phyloP scores from a whole-genome alignment of 2,888 invertebrate species.

The Caenorhabditis angaria region DNA sequence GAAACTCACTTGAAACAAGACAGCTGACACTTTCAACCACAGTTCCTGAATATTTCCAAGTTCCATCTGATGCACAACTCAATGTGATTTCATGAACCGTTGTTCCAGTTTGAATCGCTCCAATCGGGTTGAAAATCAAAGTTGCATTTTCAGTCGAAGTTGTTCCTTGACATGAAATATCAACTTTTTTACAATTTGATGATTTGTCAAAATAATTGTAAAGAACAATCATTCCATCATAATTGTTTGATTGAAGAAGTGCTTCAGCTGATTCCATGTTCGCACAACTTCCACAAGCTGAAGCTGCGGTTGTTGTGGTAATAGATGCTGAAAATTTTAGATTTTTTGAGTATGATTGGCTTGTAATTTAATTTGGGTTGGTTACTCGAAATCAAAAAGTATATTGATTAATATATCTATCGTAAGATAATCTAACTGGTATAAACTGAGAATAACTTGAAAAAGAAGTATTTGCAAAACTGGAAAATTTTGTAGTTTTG shows the following conservation, averaged over 20 bases:
- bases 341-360: no score
- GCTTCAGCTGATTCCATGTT: conserved; percentile 39
- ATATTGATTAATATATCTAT: no score
- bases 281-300: conserved; percentile 37
- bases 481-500: not conserved
- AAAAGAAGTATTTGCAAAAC: no score
- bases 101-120: conserved; percentile 16
- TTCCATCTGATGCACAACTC: conserved; percentile 31
- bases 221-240: conserved; percentile 47
- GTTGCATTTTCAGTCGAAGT: conserved; percentile 26
- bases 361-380: no score
- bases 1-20: conserved; percentile 14
- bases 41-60: conserved; percentile 30
- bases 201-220: conserved; percentile 40
- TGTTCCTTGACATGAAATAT: conserved; percentile 43
- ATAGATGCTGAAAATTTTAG: conserved; percentile 10
- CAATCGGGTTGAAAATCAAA: conserved; percentile 29
- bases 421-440: no score
- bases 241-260: conserved; percentile 13
- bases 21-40: conserved; percentile 36
- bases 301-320: conserved; percentile 25
- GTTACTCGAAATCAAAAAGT: no score
- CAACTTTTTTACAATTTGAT: conserved; percentile 36
- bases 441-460: conserved; percentile 9
- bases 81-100: conserved; percentile 21